These are phyloP conservation scores for Drosophila macrothrix DNA, from an alignment of 2,888 invertebrate genomes.

Conservation along the genomic window DNA sequence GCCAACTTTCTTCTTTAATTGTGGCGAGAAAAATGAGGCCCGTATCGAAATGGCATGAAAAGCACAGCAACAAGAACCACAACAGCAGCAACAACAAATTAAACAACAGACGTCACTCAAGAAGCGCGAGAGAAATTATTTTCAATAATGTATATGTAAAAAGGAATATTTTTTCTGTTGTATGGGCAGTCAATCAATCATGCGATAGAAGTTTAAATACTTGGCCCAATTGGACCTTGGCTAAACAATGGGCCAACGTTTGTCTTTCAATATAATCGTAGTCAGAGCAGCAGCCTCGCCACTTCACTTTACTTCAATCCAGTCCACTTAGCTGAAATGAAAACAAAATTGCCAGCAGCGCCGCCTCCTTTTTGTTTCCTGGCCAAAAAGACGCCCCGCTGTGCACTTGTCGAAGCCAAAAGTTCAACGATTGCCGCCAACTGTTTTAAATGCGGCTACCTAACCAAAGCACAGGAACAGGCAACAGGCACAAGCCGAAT, in stretches of 20 bases:
- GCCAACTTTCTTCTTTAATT: constrained; percentile 80
- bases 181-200: constrained; percentile 63
- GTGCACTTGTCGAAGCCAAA: constrained; percentile 83
- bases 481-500: constrained; percentile 31
- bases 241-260: constrained; percentile 54
- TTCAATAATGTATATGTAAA: constrained; percentile 29
- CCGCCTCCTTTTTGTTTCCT: constrained; percentile 52
- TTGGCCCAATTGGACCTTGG: constrained; percentile 68
- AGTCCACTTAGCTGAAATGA: constrained; percentile 71
- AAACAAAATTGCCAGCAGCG: constrained; percentile 72
- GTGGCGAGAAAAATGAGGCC: constrained; percentile 80
- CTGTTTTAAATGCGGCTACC: constrained; percentile 74
- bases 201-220: constrained; percentile 58
- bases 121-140: constrained; percentile 65
- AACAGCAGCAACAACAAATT: constrained; percentile 37
- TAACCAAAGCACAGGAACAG: constrained; percentile 42
- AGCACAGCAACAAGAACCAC: constrained; percentile 55
- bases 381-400: constrained; percentile 71
- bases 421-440: constrained; percentile 74
- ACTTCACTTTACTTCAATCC: constrained; percentile 15
- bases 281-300: not conserved
- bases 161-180: constrained; percentile 53
- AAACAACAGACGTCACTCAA: constrained; percentile 37
- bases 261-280: constrained; percentile 57
- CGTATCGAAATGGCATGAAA: constrained; percentile 82